phyloP scores from a whole-genome alignment of 2,113 vertebrate species.

The Hemibagrus wyckioides region DNA sequence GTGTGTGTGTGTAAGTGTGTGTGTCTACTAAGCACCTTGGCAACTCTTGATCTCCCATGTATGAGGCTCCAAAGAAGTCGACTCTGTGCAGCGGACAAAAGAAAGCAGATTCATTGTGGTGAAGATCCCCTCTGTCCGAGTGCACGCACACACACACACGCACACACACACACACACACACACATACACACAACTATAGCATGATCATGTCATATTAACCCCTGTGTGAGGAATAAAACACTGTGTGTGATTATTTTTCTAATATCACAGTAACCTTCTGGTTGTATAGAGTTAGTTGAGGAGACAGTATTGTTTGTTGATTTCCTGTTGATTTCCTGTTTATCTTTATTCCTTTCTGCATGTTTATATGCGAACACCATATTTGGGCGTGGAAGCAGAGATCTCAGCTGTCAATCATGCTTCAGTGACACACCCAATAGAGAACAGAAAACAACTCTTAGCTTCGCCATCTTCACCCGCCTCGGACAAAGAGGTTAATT shows the following conservation, averaged over 20 bases:
- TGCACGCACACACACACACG: slow-evolving; percentile 40
- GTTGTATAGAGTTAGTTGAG: not conserved
- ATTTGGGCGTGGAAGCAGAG: not conserved
- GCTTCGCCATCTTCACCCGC: too few species aligned
- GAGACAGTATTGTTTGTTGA: not conserved
- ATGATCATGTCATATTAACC: not conserved
- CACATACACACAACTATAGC: not conserved
- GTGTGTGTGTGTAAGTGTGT: slow-evolving; percentile 59
- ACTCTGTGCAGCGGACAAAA: slow-evolving; percentile 74
- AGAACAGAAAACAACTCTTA: not conserved
- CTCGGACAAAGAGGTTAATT: not conserved
- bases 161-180: not conserved
- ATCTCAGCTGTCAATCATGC: slow-evolving; percentile 37
- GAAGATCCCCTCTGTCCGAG: slow-evolving; percentile 67
- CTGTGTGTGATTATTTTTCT: slow-evolving; percentile 4
- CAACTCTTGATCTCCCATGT: slow-evolving; percentile 84
- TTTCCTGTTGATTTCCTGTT: not conserved
- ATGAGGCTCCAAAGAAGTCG: slow-evolving; percentile 77
- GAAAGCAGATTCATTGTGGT: slow-evolving; percentile 72
- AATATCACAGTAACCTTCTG: not conserved
- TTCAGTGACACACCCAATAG: slow-evolving; percentile 1
- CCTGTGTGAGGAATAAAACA: too few species aligned
- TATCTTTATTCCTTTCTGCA: not conserved
- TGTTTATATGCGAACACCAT: too few species aligned
- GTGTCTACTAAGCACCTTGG: slow-evolving; percentile 75